A percentile compares a stretch with the other conserved stretches of the same genome.
phyloP scores from a whole-genome alignment of 2,888 invertebrate species.

The Glomeris marginata region DNA sequence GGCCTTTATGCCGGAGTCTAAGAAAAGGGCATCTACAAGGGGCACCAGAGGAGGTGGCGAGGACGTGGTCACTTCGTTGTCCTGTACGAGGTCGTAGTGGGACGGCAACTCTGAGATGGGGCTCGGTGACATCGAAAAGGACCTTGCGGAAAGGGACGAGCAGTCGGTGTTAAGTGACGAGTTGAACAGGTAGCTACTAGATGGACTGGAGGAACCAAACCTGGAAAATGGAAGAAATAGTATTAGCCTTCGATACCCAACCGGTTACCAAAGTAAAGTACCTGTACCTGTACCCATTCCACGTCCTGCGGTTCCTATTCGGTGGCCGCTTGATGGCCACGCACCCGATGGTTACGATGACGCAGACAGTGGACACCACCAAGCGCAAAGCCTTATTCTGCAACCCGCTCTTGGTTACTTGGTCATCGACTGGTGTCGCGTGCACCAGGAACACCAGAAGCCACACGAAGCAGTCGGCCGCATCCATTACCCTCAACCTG shows the following conservation, averaged over 20 bases:
- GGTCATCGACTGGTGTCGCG: neutral
- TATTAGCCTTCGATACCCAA: too few relatives aligned
- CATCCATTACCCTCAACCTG: slow-evolving; percentile 6
- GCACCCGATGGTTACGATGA: neutral
- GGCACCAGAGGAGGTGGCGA: neutral
- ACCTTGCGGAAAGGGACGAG: too few relatives aligned
- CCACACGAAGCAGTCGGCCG: slow-evolving; percentile 1
- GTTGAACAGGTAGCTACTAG: too few relatives aligned
- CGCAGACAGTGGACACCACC: neutral
- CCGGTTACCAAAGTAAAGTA: too few relatives aligned
- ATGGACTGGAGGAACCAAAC: too few relatives aligned
- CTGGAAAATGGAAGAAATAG: too few relatives aligned
- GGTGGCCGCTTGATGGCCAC: too few relatives aligned
- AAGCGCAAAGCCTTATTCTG: neutral
- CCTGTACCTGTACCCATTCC: neutral
- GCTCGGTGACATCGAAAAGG: too few relatives aligned
- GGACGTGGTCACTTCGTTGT: slow-evolving; percentile 1
- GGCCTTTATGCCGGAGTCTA: slow-evolving; percentile 1
- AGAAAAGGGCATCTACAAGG: neutral
- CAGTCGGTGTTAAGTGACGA: too few relatives aligned
- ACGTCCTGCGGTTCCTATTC: too few relatives aligned
- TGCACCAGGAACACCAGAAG: neutral
- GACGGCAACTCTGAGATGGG: too few relatives aligned
- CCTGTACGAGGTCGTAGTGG: neutral
- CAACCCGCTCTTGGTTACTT: too few relatives aligned